phyloP scores from a whole-genome alignment of 2,113 vertebrate genomes.

The Pachyramphus minor region DNA sequence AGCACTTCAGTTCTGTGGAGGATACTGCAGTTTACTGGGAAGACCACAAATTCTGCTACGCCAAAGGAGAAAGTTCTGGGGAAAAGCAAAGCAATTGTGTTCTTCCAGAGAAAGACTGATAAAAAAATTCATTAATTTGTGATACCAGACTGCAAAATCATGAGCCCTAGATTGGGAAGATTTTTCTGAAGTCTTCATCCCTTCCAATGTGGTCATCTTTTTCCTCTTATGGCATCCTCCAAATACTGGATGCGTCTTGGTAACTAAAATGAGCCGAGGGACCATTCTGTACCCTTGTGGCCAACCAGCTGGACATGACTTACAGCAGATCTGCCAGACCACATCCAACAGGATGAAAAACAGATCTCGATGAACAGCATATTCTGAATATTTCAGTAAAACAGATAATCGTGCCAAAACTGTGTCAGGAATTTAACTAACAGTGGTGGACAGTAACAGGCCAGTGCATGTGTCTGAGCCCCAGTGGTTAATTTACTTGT shows the following conservation, averaged over 20 bases:
- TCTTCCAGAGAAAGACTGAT: not conserved
- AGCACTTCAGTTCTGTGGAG: not conserved
- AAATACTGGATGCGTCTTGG: not conserved
- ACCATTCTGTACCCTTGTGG: not conserved
- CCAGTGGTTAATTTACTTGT: not conserved
- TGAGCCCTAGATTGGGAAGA: not conserved
- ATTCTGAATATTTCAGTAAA: not conserved
- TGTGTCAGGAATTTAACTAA: not conserved
- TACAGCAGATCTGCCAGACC: not conserved
- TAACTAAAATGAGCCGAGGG: not conserved
- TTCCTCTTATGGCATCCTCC: not conserved
- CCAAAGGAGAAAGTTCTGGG: not conserved
- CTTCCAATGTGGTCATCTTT: not conserved
- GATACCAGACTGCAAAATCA: not conserved
- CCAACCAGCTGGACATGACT: not conserved
- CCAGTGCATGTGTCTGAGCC: not conserved
- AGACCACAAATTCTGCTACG: not conserved
- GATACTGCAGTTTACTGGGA: not conserved
- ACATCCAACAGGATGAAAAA: not conserved
- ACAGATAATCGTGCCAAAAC: not conserved
- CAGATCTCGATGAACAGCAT: not conserved
- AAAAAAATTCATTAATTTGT: not conserved
- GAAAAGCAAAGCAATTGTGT: not conserved
- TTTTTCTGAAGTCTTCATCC: not conserved
- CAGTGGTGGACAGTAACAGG: not conserved